Percentiles rank a stretch among this genome's conserved stretches.
Evolutionary conservation across 2,113 vertebrate species (phyloP).

Genomic region (Sprattus sprattus): DNA sequence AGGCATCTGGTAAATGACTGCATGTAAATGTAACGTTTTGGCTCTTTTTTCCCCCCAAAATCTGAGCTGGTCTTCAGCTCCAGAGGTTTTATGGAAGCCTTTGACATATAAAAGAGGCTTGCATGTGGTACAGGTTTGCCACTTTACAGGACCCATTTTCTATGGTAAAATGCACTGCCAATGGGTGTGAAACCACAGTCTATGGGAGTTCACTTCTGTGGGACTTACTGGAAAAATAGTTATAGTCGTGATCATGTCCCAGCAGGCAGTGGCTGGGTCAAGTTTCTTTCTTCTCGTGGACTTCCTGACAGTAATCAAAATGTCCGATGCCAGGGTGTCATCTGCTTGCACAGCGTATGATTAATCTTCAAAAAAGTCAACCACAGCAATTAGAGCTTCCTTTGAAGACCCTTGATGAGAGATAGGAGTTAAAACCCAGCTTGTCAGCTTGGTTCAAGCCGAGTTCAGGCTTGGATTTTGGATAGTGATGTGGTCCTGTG

Average conservation of each 20-base stretch:
- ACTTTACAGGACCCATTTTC: conserved; percentile 8
- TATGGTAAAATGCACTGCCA: neutral
- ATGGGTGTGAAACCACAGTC: neutral
- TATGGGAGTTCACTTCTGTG: neutral
- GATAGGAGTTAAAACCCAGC: conserved; percentile 13
- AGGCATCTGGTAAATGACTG: neutral
- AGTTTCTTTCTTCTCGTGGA: conserved; percentile 25
- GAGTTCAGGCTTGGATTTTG: conserved; percentile 28
- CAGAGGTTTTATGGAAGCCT: neutral
- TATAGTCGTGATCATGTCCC: conserved; percentile 25
- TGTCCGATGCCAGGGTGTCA: conserved; percentile 45
- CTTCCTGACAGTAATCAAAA: conserved; percentile 48
- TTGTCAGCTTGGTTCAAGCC: conserved; percentile 41
- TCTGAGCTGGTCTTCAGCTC: neutral
- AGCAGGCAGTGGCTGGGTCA: conserved; percentile 19
- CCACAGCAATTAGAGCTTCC: conserved; percentile 15
- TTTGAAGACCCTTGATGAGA: neutral
- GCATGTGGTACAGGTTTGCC: conserved; percentile 6
- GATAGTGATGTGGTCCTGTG: neutral
- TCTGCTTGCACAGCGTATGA: conserved; percentile 31
- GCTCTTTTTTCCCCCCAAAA: neutral
- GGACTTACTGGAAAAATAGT: neutral
- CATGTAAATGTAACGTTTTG: neutral
- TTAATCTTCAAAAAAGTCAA: conserved; percentile 28
- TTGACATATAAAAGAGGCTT: neutral